phyloP scores from a whole-genome alignment of 2,888 invertebrate genomes.

The Machimus rusticus region DNA sequence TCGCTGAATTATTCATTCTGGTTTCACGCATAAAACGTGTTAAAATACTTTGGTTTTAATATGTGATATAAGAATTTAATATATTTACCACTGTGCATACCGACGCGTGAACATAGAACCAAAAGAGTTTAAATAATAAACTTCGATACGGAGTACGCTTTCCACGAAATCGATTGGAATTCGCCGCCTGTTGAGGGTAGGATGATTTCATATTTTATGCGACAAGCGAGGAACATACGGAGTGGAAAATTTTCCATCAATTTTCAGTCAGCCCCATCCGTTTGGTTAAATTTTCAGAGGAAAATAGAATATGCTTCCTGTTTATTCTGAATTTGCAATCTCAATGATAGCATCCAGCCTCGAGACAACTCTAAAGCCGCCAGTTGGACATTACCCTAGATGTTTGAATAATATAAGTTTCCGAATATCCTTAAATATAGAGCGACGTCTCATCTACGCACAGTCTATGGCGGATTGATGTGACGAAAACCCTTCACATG shows the following conservation, averaged over 20 bases:
- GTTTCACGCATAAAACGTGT: background rate
- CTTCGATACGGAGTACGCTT: background rate
- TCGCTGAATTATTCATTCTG: background rate
- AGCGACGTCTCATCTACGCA: background rate
- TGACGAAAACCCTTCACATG: background rate
- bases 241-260: background rate
- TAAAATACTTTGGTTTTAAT: background rate
- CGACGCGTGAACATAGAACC: background rate
- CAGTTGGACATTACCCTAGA: too few relatives aligned
- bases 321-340: background rate
- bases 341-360: background rate
- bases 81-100: background rate
- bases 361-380: background rate
- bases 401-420: background rate
- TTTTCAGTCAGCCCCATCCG: background rate
- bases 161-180: background rate
- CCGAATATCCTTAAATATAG: background rate
- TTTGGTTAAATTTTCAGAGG: background rate
- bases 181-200: background rate
- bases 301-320: background rate
- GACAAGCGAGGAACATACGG: background rate
- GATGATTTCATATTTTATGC: background rate
- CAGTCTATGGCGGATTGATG: background rate
- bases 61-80: background rate
- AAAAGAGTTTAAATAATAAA: background rate